Evolutionary conservation across 2,888 invertebrate genomes (phyloP).

Genomic region (Nomada fucata): DNA sequence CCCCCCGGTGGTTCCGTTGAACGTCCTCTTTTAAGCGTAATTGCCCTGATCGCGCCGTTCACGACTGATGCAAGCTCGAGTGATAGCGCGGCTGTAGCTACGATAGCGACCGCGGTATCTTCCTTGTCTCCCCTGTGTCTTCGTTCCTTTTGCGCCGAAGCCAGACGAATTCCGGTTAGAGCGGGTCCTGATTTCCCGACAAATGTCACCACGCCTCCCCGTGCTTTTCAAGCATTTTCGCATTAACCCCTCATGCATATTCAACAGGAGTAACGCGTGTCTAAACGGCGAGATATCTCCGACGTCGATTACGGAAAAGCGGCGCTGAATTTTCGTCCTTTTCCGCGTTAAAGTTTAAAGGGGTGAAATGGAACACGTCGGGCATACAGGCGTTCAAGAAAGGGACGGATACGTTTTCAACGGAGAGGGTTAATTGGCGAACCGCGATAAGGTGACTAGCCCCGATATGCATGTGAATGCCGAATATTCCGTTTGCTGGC

Average conservation of each 20-base stretch:
- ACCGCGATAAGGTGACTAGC: slow-evolving; percentile 77
- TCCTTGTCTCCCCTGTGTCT: background rate
- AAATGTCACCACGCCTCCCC: background rate
- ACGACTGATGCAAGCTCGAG: background rate
- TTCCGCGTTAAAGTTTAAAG: slow-evolving; percentile 6
- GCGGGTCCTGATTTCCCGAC: background rate
- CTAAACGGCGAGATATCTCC: slow-evolving; percentile 61
- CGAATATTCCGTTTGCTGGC: slow-evolving; percentile 75
- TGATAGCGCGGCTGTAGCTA: background rate
- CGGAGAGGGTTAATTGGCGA: slow-evolving; percentile 76
- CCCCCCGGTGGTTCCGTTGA: background rate
- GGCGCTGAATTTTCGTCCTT: slow-evolving; percentile 59
- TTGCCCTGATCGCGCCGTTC: slow-evolving; percentile 36
- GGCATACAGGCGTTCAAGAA: slow-evolving; percentile 9
- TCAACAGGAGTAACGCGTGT: slow-evolving; percentile 55
- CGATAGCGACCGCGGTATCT: background rate
- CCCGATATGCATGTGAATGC: slow-evolving; percentile 80
- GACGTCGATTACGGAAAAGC: slow-evolving; percentile 57
- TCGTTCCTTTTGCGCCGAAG: background rate
- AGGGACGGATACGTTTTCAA: slow-evolving; percentile 35
- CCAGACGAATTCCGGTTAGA: slow-evolving; percentile 4
- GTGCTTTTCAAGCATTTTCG: slow-evolving; percentile 39
- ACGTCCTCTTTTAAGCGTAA: slow-evolving; percentile 10
- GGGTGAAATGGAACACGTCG: background rate
- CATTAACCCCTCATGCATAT: slow-evolving; percentile 57